Base-by-base conservation (phyloP, 1,140 invertebrate genomes). In the Ruditapes philippinarum region DNA sequence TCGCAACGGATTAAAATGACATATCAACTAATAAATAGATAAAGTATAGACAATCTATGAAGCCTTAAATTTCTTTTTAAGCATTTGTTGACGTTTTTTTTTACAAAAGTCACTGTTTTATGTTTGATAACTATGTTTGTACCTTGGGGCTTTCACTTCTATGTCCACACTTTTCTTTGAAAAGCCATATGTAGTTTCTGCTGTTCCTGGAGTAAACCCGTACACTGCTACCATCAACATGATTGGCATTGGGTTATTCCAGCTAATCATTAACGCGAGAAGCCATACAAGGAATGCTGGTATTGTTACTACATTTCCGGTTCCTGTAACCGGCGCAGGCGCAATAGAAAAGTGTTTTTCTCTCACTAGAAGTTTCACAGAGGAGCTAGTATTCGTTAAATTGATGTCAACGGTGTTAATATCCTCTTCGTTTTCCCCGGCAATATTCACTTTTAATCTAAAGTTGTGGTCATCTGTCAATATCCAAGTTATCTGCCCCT, bases 91-190 rank as follows among this genome's bases (percentile, higher is more conserved):
- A n/a, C n/a, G n/a, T n/a, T n/a, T n/a, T n/a, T n/a, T n/a, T n/a
- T n/a, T n/a, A n/a, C n/a, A n/a, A n/a, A n/a, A n/a, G n/a, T n/a
- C n/a, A n/a, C n/a, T n/a, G n/a, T n/a, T n/a, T n/a, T n/a, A n/a
- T n/a, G n/a, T n/a, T n/a, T n/a, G n/a, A n/a, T n/a, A n/a, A n/a
- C n/a, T n/a, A n/a, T n/a, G n/a, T n/a, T n/a, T 19, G 28, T 65
- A 81, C 79, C 49, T 62, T 17, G 79, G 79, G 12, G 79, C 79
- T 7, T 19, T 60, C 12, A 81, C 51, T 54, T 81, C 54, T n/a
- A 81, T 60, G n/a, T 81, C 7, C 2, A 81, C 79, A 19, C 7
- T 40, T 60, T 80, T 60, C 45, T 1, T 78, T n/a, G 73, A 12
- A 28, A 45, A 3, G 25, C 9, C 2, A 12, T 42, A 38, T 0